Conservation (phyloP, 2,888 invertebrate species). For the Dryocosmus kuriphilus region DNA sequence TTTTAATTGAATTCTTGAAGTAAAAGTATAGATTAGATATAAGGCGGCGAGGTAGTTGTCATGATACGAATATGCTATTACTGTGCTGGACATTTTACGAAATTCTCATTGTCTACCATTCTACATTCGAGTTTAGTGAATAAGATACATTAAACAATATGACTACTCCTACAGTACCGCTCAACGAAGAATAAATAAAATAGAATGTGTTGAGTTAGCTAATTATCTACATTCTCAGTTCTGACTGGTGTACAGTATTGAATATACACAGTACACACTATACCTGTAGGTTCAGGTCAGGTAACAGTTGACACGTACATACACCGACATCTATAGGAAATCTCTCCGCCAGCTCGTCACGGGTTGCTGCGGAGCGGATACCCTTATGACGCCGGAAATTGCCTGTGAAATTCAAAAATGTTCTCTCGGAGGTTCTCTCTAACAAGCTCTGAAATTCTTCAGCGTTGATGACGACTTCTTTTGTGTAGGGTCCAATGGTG, state of each 20-base stretch:
- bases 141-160: no score
- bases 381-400: constrained; percentile 23
- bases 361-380: constrained; percentile 20
- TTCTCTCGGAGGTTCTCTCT: neutral
- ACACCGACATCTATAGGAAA: constrained; percentile 13
- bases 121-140: no score
- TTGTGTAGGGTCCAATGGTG: neutral
- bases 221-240: neutral
- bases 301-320: constrained; percentile 13
- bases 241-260: no score
- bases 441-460: constrained; percentile 14
- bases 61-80: no score
- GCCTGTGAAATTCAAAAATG: constrained; percentile 32
- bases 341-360: constrained; percentile 13
- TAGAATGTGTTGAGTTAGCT: neutral
- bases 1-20: no score
- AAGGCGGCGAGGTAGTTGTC: no score
- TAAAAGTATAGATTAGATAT: no score
- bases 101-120: no score
- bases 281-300: constrained; percentile 8
- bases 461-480: constrained; percentile 12
- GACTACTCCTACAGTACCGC: no score
- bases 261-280: no score
- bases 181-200: no score
- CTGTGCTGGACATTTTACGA: no score